These are phyloP conservation scores for Aegithalos caudatus DNA, from an alignment of 2,113 vertebrate genomes.

Conservation along the genomic window DNA sequence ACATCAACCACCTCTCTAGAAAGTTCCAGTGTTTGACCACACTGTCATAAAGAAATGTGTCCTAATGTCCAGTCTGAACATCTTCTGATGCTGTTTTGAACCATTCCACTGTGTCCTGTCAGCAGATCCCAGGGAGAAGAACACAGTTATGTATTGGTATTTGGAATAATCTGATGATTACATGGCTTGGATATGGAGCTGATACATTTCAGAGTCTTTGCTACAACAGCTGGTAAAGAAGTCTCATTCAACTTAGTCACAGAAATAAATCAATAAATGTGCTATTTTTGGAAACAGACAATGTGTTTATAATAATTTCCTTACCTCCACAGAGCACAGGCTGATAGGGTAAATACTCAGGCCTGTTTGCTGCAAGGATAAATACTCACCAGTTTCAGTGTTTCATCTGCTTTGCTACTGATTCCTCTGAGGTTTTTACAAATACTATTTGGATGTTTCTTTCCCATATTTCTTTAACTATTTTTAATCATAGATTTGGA, in stretches of 20 bases:
- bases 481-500: conserved; percentile 30
- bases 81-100: not conserved
- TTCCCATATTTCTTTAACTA: conserved; percentile 40
- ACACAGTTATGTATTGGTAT: not conserved
- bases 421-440: conserved; percentile 60
- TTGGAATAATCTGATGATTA: not conserved
- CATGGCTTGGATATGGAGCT: not conserved
- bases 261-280: not conserved
- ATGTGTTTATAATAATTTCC: not conserved
- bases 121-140: not conserved
- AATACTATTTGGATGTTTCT: conserved; percentile 42
- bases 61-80: not conserved
- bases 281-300: not conserved
- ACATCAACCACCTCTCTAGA: not conserved
- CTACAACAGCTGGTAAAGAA: not conserved
- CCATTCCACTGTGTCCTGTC: not conserved
- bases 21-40: not conserved
- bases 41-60: not conserved
- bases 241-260: not conserved
- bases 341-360: not conserved
- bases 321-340: not conserved
- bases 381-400: conserved; percentile 39
- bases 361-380: not conserved
- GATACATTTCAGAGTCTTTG: not conserved
- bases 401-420: conserved; percentile 22